Conservation (phyloP, 2,888 invertebrate species). For the Nyleta sp. region DNA sequence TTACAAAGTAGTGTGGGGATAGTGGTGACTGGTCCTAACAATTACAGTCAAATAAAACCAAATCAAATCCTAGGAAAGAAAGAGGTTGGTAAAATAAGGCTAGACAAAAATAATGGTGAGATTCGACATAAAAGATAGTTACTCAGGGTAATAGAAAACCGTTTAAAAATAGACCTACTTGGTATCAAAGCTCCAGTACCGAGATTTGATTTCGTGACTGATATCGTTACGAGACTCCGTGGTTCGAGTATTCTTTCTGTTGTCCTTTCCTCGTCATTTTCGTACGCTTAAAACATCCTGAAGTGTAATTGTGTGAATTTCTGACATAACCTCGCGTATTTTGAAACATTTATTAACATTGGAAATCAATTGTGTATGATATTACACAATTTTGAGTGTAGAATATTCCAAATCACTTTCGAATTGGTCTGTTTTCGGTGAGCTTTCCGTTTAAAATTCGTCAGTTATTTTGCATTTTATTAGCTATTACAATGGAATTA, state of each 20-base stretch:
- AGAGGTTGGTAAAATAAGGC: conserved; percentile 75
- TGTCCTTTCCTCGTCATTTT: conserved; percentile 55
- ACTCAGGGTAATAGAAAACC: conserved; percentile 79
- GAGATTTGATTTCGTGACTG: conserved; percentile 77
- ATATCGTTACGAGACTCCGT: conserved; percentile 74
- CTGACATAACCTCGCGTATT: too few species aligned
- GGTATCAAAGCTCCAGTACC: conserved; percentile 67
- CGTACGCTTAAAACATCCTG: conserved; percentile 35
- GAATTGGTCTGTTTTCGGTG: too few species aligned
- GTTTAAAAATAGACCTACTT: conserved; percentile 79
- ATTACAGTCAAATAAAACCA: conserved; percentile 81
- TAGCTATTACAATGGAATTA: too few species aligned
- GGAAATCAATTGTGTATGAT: too few species aligned
- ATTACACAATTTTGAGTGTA: too few species aligned
- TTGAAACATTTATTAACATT: too few species aligned
- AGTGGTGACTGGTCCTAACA: conserved; percentile 82
- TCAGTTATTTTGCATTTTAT: too few species aligned
- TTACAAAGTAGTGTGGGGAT: conserved; percentile 78
- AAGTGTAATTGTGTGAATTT: conserved; percentile 24
- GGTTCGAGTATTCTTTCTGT: conserved; percentile 58
- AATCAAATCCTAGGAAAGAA: conserved; percentile 73
- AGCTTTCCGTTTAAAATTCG: too few species aligned
- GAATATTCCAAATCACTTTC: too few species aligned
- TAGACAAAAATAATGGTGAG: conserved; percentile 80
- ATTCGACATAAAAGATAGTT: conserved; percentile 78